Base-by-base conservation (phyloP, 2,113 vertebrate genomes). In the Todiramphus chloris region DNA sequence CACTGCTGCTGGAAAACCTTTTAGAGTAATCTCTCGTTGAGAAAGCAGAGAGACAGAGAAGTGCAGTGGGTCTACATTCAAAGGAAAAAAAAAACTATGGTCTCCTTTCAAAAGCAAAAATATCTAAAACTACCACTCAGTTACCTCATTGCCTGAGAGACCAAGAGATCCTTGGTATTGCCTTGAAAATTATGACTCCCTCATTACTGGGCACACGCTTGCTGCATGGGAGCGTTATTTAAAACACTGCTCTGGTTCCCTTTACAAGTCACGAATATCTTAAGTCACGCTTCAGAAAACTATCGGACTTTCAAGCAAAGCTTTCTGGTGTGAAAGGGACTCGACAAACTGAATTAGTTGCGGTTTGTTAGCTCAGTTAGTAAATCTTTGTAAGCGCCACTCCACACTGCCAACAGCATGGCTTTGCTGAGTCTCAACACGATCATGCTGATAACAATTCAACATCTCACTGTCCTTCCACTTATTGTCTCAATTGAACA, bases 271-370 rank as follows among this genome's bases (percentile, higher is more conserved):
- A 82, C 8, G 39, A 72, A 10, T 69, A 58, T 48, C 88, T 89
- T 68, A 68, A 64, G 33, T 53, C 10, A 7, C 0, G 2, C 59
- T 74, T 90, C 68, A 80, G 74, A 58, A 70, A 81, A 33, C 60
- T 39, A 76, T 51, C 64, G 39, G 81, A 43, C 37, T 67, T 41
- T 80, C 76, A 86, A 84, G 74, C 13, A 58, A 72, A 87, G 76
- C 80, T 51, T 74, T 92, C 80, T 51, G 69, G 56, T 84, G 83
- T 78, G 91, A 95, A 88, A 93, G 66, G 56, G 43, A 84, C 77
- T 81, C 14, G 2, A 84, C 69, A 94, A 89, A 83, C 79, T 66
- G 59, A 67, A 92, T 87, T 75, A 93, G 66, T 2, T 80, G 84
- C 0, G 5, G 48, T 82, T 94, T 91, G 62, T 93, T 94, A 93